These are phyloP conservation scores for Macropodus opercularis DNA, from an alignment of 2,797 vertebrate genomes.

Conservation along the genomic window DNA sequence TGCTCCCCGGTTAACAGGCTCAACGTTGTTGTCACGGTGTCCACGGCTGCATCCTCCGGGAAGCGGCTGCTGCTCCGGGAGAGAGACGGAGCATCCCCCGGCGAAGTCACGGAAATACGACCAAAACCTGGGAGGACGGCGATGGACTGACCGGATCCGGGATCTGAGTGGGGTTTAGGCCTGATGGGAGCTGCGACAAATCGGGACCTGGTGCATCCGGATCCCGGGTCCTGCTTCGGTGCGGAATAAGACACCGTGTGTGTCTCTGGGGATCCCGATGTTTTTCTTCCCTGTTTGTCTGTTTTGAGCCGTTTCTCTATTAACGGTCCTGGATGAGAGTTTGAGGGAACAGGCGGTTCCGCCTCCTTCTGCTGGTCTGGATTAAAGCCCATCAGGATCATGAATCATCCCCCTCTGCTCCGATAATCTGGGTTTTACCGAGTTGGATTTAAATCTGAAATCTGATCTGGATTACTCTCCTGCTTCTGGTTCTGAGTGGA, in stretches of 20 bases:
- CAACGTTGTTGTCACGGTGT: slow-evolving; percentile 1
- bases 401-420: slow-evolving; percentile 39
- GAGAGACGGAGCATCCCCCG: slow-evolving; percentile 5
- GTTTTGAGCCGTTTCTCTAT: slow-evolving; percentile 9
- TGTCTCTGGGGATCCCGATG: neutral
- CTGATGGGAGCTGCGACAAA: slow-evolving; percentile 66
- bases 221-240: slow-evolving; percentile 11
- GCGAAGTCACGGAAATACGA: slow-evolving; percentile 35
- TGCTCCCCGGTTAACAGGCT: neutral
- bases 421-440: slow-evolving; percentile 64
- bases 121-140: slow-evolving; percentile 11
- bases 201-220: slow-evolving; percentile 33
- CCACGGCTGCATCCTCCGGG: neutral
- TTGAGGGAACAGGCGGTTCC: slow-evolving; percentile 39
- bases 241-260: slow-evolving; percentile 1
- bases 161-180: slow-evolving; percentile 37
- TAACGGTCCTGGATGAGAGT: slow-evolving; percentile 39
- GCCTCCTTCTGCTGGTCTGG: slow-evolving; percentile 44
- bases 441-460: slow-evolving; percentile 58
- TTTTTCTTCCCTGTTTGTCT: neutral
- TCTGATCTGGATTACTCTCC: slow-evolving; percentile 61
- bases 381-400: slow-evolving; percentile 60
- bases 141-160: slow-evolving; percentile 54
- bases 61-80: slow-evolving; percentile 14
- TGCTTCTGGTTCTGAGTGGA: slow-evolving; percentile 52